Base-by-base conservation (phyloP, 2,113 vertebrate species). In the Xiphorhynchus elegans region DNA sequence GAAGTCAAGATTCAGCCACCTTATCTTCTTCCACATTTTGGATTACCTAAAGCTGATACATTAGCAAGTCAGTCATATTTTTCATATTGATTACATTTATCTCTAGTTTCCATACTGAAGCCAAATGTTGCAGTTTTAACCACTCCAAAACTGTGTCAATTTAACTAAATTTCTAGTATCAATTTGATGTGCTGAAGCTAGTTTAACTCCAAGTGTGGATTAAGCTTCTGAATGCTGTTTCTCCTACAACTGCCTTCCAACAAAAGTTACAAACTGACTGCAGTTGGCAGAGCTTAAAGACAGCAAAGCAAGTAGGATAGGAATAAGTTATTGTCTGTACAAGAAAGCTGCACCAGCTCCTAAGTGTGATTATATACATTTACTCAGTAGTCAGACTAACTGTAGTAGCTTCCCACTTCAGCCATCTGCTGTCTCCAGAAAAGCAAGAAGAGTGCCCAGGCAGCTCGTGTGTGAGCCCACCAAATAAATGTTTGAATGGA, bases 371-470 rank as follows among this genome's bases (percentile, higher is more conserved):
- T 40, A 68, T 67, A 94, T 77, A 96, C 75, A 94, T 93, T 93
- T 86, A 83, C 90, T 80, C 90, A 76, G 67, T 69, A 97, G 94
- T 80, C 90, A 96, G 94, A 94, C 95, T 77, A 92, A 91, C 94
- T 93, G 90, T 73, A 92, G 95, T 92, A 90, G 50, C 95, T 97
- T 96, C 94, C 95, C 92, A 94, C 90, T 92, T 92, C 67, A 96
- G 72, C 94, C 96, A 97, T 96, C 95, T 96, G 96, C 86, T 4
- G 10, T 90, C 88, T 96, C 75, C 70, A 69, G 62, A 35, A 80
- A 10, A 69, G 35, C 2, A 3, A 90, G 63, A 76, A 69, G 66
- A 85, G 72, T 55, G 74, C 94, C 78, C 95, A 91, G 37, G 67
- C 85, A 90, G 81, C 68, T 76, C 11, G 3, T 37, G 33, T 42